Evolutionary conservation across 2,113 vertebrate species (phyloP), one percentile per base, ranked within the genome.

Genomic region (Thomomys bottae): DNA sequence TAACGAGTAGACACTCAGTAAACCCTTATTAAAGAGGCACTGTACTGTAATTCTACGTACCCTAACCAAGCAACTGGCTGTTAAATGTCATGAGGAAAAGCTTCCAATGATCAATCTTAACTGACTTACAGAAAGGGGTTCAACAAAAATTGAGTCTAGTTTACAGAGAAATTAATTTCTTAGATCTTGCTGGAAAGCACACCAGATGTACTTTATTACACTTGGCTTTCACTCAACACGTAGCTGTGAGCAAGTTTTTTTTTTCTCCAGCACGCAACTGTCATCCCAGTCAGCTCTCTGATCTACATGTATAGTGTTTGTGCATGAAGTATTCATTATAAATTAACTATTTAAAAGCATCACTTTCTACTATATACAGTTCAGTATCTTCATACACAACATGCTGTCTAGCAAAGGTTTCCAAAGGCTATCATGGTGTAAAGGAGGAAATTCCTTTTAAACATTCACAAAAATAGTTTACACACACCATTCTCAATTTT

Each of bases 181-280:
- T 87, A 57, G 30, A 66, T 97, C 54, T 89, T 89, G 86, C 90
- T 91, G 78, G 75, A 94, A 96, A 95, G 86, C 26, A 89, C 89
- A 75, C 95, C 94, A 96, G 85, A 81, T 95, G 92, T 75, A 83
- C 95, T 88, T 96, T 92, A 92, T 95, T 96, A 93, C 72, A 40
- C 92, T 92, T 94, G 30, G 57, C 61, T 96, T 93, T 82, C 87
- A 94, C 40, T 93, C 92, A 96, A 80, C 20, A 86, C 68, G 54
- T 63, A 94, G n/a, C 12, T 94, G 30, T 18, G 72, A 95, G 70
- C 40, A 92, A 91, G 88, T n/a, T 90, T 94, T 85, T 61, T 26
- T 32, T 85, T 61, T 30, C 28, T 85, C 42, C 88, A 59, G 88
- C 63, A 90, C 63, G 40, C 85, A 92, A 88, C 61, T 80, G 20